Evolutionary conservation across 2,113 vertebrate genomes (phyloP).

Genomic region (Cinclus cinclus): DNA sequence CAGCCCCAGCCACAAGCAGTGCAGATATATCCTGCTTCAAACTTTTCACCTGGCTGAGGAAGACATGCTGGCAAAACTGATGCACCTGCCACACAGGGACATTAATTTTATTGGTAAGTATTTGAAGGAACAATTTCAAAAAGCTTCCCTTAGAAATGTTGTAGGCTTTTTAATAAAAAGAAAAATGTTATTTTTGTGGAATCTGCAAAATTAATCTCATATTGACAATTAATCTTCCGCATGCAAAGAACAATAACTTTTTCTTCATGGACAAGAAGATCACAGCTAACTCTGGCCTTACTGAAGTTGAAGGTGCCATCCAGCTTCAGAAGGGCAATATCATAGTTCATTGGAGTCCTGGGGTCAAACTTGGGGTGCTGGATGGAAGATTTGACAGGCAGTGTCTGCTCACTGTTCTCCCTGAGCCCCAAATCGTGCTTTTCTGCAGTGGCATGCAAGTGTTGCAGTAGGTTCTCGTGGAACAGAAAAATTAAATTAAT

Average conservation of each 20-base stretch:
- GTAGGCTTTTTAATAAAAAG: neutral
- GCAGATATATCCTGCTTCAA: slow-evolving; percentile 77
- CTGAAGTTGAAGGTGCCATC: slow-evolving; percentile 77
- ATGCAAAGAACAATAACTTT: neutral
- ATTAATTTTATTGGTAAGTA: neutral
- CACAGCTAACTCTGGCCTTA: slow-evolving; percentile 51
- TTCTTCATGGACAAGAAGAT: neutral
- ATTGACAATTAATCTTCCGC: neutral
- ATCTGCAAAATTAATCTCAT: neutral
- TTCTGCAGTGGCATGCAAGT: slow-evolving; percentile 75
- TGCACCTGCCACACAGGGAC: slow-evolving; percentile 59
- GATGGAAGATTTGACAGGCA: slow-evolving; percentile 69
- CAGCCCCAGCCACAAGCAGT: slow-evolving; percentile 84
- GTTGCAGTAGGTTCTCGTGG: slow-evolving; percentile 24
- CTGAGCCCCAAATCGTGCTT: slow-evolving; percentile 74
- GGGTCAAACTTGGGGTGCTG: slow-evolving; percentile 82
- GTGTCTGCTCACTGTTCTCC: slow-evolving; percentile 78
- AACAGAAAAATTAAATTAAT: neutral
- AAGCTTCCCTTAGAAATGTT: neutral
- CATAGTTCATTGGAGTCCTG: slow-evolving; percentile 80
- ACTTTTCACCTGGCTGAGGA: slow-evolving; percentile 77
- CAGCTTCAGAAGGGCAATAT: slow-evolving; percentile 83
- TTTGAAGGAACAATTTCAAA: neutral
- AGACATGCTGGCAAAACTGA: slow-evolving; percentile 81
- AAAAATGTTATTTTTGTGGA: neutral